Base-by-base conservation (phyloP, 2,113 vertebrate genomes). In the Aythya baeri region DNA sequence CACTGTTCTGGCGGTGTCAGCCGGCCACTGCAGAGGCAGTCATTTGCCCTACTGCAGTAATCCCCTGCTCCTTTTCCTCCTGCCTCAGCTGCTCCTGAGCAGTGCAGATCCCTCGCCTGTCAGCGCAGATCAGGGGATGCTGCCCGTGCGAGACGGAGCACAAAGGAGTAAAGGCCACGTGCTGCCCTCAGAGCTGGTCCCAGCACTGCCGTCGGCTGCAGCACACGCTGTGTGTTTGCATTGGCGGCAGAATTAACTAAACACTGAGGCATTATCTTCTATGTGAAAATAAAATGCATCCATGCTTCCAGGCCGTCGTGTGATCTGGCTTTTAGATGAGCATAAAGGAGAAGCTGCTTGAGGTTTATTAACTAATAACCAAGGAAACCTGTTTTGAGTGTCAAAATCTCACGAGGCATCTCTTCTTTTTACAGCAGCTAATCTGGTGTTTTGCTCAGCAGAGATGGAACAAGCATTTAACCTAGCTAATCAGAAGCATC, bases 281-380 rank as follows among this genome's bases (percentile, higher is more conserved):
- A 17, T 7, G 0, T 0, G 0, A 41, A 89, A 86, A 84, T 72
- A 68, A 93, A 88, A 86, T 65, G 31, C 57, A 23, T 63, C 86
- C 61, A 7, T 81, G 43, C 58, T 93, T 91, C 61, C 76, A 78
- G 57, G 80, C 88, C 34, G 11, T 86, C 67, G 50, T 26, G 54
- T 75, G 82, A 77, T 41, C 68, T 44, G 50, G 31, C 61, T 94
- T 93, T 83, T 68, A 75, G 77, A 73, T 36, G 52, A 90, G 34
- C 57, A 31, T 79, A 82, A 96, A 82, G 61, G 36, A 86, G 72
- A 68, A 95, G 66, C 76, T 96, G 38, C 88, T 92, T 86, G 57
- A 86, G 57, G 73, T 97, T 96, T 86, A 84, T 65, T 92, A 72
- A 78, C 59, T 65, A 90, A 95, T 88, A 94, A 90, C 68, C 86